Evolutionary conservation across 2,797 vertebrate species (phyloP).

Genomic region (Esox masquinongy): DNA sequence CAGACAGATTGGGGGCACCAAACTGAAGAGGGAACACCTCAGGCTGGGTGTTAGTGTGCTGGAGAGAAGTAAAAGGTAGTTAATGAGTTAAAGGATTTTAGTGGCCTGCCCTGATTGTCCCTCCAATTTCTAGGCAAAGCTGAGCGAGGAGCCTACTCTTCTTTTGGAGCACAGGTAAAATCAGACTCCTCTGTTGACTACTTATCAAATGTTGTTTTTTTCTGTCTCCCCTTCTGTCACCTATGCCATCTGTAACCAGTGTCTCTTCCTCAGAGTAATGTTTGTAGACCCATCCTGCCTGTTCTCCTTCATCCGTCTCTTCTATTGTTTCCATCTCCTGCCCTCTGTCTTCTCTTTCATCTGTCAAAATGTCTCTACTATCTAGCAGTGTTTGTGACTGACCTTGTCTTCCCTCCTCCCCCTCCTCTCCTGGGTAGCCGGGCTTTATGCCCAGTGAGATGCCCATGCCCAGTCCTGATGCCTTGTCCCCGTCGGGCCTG

Average conservation of each 20-base stretch:
- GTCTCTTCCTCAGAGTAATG: background rate
- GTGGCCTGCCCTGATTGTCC: slow-evolving; percentile 49
- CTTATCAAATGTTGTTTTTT: background rate
- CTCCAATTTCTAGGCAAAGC: slow-evolving; percentile 77
- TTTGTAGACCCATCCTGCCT: background rate
- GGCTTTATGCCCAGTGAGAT: slow-evolving; percentile 87
- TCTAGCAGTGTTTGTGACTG: background rate
- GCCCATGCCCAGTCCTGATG: slow-evolving; percentile 82
- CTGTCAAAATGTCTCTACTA: background rate
- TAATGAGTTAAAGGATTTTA: slow-evolving; percentile 12
- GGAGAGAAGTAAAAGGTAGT: slow-evolving; percentile 43
- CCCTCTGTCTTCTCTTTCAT: background rate
- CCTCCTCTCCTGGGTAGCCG: slow-evolving; percentile 59
- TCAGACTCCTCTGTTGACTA: background rate
- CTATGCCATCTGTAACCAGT: background rate
- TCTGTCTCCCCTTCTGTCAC: background rate
- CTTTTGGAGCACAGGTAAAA: slow-evolving; percentile 81
- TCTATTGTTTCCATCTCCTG: background rate
- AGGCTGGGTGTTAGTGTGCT: slow-evolving; percentile 58
- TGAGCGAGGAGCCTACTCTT: slow-evolving; percentile 81
- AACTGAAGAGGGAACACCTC: slow-evolving; percentile 43
- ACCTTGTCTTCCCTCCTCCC: background rate
- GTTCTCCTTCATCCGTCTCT: background rate
- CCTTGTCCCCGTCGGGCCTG: slow-evolving; percentile 82
- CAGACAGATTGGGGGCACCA: slow-evolving; percentile 56